Evolutionary conservation across 2,888 invertebrate genomes (phyloP).

Genomic region (Endotricha flammealis): DNA sequence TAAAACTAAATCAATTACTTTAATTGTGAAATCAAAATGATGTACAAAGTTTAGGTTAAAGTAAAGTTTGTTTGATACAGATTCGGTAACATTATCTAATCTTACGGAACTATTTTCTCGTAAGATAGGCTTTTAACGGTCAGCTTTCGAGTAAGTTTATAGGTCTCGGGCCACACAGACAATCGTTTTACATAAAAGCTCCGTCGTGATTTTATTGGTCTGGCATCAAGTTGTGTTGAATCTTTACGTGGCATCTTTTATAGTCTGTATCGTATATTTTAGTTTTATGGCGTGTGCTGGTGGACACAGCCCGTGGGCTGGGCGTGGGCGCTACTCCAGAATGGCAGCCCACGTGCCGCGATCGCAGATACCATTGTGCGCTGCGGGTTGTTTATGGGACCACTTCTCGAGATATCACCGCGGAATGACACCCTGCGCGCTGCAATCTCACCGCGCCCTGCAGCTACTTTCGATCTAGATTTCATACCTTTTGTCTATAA

Average conservation of each 20-base stretch:
- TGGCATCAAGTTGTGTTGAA: slow-evolving; percentile 53
- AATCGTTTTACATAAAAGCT: slow-evolving; percentile 57
- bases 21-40: too few relatives aligned
- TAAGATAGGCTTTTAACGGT: too few relatives aligned
- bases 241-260: slow-evolving; percentile 62
- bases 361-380: slow-evolving; percentile 67
- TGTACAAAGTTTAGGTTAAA: too few relatives aligned
- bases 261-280: slow-evolving; percentile 59
- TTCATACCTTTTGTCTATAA: slow-evolving; percentile 10
- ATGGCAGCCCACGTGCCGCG: slow-evolving; percentile 63
- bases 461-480: slow-evolving; percentile 18
- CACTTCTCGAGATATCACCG: slow-evolving; percentile 47
- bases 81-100: too few relatives aligned
- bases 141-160: slow-evolving; percentile 7
- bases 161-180: slow-evolving; percentile 40
- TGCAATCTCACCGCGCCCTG: slow-evolving; percentile 36
- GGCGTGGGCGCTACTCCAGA: slow-evolving; percentile 73
- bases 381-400: slow-evolving; percentile 63
- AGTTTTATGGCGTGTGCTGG: slow-evolving; percentile 54
- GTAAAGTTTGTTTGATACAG: too few relatives aligned
- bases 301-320: slow-evolving; percentile 32
- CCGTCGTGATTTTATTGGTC: slow-evolving; percentile 57
- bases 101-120: too few relatives aligned
- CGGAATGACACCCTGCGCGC: slow-evolving; percentile 57
- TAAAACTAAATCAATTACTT: too few relatives aligned